A percentile compares a stretch with the other conserved stretches of the same genome.
phyloP scores from a whole-genome alignment of 2,113 vertebrate genomes.

The Columbina picui region DNA sequence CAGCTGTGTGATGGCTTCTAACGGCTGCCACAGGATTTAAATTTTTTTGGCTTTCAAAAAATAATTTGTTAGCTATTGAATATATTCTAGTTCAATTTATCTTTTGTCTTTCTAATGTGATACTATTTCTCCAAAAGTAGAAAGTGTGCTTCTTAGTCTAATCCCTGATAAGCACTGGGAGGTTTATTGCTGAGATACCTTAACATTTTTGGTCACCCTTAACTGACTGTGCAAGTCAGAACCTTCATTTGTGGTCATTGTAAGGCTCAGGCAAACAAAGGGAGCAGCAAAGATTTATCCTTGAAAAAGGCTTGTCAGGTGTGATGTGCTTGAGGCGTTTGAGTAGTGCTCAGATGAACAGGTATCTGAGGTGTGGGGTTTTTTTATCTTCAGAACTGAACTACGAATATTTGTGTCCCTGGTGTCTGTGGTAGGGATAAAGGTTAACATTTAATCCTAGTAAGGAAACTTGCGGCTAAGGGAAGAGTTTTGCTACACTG shows the following conservation, averaged over 20 bases:
- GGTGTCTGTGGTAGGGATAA: neutral
- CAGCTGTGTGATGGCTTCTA: neutral
- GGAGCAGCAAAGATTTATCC: neutral
- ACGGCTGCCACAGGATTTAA: fast-evolving
- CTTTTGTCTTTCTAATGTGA: neutral
- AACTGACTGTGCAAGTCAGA: neutral
- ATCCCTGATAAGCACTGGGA: neutral
- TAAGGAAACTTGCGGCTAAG: neutral
- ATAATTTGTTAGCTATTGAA: neutral
- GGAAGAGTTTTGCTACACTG: neutral
- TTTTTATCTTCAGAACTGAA: neutral
- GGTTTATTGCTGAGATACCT: neutral
- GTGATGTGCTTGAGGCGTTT: neutral
- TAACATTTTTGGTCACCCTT: neutral
- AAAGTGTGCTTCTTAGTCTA: neutral
- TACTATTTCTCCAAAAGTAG: neutral
- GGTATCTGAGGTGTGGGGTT: fast-evolving
- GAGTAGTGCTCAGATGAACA: neutral
- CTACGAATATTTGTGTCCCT: neutral
- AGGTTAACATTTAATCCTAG: neutral
- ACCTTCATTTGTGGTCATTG: neutral
- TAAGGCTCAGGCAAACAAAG: neutral
- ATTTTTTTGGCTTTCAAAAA: neutral
- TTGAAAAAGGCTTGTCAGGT: neutral
- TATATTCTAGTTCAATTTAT: neutral